Conservation (phyloP, 2,888 invertebrate species). For the Acronicta leporina region DNA sequence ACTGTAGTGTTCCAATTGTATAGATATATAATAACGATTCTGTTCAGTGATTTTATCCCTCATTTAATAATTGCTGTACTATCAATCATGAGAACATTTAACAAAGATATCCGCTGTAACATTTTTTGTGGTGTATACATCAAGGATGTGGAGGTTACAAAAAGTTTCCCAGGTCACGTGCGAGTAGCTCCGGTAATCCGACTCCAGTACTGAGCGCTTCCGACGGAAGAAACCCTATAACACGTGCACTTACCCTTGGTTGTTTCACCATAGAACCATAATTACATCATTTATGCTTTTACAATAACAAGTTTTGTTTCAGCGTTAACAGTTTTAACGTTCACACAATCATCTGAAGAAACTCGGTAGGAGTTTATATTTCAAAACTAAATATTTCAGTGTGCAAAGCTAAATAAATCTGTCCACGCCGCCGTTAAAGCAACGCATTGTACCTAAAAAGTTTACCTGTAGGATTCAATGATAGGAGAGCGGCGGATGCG, state of each 20-base stretch:
- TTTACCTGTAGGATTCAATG: slow-evolving; percentile 47
- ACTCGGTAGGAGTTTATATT: slow-evolving; percentile 2
- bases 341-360: slow-evolving; percentile 19
- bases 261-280: slow-evolving; percentile 41
- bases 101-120: slow-evolving; percentile 55
- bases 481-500: slow-evolving; percentile 48
- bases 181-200: slow-evolving; percentile 70
- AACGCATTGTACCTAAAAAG: slow-evolving; percentile 37
- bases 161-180: slow-evolving; percentile 79
- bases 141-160: slow-evolving; percentile 71
- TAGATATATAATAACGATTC: slow-evolving; percentile 12
- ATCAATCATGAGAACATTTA: slow-evolving; percentile 47
- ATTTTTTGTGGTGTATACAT: slow-evolving; percentile 60
- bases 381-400: slow-evolving; percentile 3
- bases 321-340: slow-evolving; percentile 14
- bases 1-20: slow-evolving; percentile 15
- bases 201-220: slow-evolving; percentile 75
- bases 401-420: slow-evolving; percentile 33
- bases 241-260: slow-evolving; percentile 59
- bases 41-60: slow-evolving; percentile 6
- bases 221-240: slow-evolving; percentile 78
- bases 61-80: slow-evolving; percentile 28
- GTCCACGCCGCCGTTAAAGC: slow-evolving; percentile 27
- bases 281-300: slow-evolving; percentile 20
- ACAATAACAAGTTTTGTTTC: slow-evolving; percentile 31